A percentile compares a stretch with the other conserved stretches of the same genome.
phyloP scores from a whole-genome alignment of 2,113 vertebrate species.

The Bostrychus sinensis region DNA sequence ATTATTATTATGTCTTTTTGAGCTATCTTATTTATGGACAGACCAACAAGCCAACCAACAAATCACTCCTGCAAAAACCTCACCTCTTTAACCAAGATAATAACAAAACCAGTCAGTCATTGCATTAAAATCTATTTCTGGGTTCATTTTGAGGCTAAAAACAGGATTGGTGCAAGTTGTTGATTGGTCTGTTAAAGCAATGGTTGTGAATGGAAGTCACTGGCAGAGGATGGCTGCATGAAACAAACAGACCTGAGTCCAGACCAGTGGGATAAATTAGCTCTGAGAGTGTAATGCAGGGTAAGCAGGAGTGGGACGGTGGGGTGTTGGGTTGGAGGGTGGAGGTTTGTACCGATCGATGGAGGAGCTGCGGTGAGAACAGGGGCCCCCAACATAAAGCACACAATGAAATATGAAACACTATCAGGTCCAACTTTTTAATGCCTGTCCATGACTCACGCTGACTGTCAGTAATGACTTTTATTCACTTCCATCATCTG shows the following conservation, averaged over 20 bases:
- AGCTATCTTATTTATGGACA: too few relatives aligned
- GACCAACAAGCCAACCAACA: too few relatives aligned
- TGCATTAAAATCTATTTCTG: too few relatives aligned
- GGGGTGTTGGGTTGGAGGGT: neutral
- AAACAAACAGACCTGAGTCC: conserved; percentile 20
- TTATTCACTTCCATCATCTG: conserved; percentile 99
- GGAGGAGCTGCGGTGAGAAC: conserved; percentile 88
- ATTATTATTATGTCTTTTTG: too few relatives aligned
- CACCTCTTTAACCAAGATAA: too few relatives aligned
- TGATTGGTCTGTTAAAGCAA: too few relatives aligned
- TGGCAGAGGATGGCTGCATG: neutral
- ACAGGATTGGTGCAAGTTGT: too few relatives aligned
- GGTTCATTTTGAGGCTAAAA: too few relatives aligned
- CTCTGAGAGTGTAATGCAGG: conserved; percentile 35
- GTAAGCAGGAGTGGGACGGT: conserved; percentile 11
- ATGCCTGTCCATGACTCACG: conserved; percentile 93
- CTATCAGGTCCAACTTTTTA: conserved; percentile 91
- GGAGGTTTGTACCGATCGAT: conserved; percentile 83
- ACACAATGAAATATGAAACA: conserved; percentile 88
- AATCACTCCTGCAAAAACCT: too few relatives aligned
- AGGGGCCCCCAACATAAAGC: conserved; percentile 88
- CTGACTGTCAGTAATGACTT: conserved; percentile 91
- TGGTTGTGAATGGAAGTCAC: too few relatives aligned
- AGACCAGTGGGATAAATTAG: conserved; percentile 26
- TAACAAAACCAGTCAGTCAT: too few relatives aligned